Evolutionary conservation across 2,888 invertebrate species (phyloP).

Genomic region (Acleris holmiana): DNA sequence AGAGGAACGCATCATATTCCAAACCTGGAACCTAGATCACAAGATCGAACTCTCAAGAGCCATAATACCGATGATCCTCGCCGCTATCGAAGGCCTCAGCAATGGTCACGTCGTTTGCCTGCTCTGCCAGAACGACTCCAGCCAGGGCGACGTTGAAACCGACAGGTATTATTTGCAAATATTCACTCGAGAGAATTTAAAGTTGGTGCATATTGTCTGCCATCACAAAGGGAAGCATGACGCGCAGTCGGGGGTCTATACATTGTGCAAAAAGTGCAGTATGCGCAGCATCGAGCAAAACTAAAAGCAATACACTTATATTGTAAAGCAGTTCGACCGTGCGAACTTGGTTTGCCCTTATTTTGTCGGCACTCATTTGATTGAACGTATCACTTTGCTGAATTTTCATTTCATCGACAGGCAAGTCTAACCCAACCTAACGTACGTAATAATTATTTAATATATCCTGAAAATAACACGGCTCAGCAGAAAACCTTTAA

Average conservation of each 20-base stretch:
- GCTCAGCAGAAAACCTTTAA: no score
- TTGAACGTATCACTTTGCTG: no score
- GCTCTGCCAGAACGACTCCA: slow-evolving; percentile 57
- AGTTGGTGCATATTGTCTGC: slow-evolving; percentile 94
- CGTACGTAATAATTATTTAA: no score
- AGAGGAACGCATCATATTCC: slow-evolving; percentile 92
- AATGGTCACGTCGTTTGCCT: slow-evolving; percentile 64
- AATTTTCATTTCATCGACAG: no score
- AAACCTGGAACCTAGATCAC: slow-evolving; percentile 96
- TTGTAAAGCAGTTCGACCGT: slow-evolving; percentile 8
- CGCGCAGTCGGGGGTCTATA: slow-evolving; percentile 78
- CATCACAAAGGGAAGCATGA: slow-evolving; percentile 90
- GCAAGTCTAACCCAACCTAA: no score
- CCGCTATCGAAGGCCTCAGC: slow-evolving; percentile 73
- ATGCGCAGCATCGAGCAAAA: slow-evolving; percentile 50
- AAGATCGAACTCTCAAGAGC: slow-evolving; percentile 91
- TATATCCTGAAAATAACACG: no score
- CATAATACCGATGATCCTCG: slow-evolving; percentile 88
- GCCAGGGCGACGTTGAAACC: slow-evolving; percentile 63
- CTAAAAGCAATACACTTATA: slow-evolving; percentile 33
- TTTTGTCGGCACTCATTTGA: no score
- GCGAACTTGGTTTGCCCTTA: no score
- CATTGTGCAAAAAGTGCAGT: slow-evolving; percentile 80
- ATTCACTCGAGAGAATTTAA: slow-evolving; percentile 91
- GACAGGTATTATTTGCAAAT: slow-evolving; percentile 89